A percentile compares a stretch with the other conserved stretches of the same genome.
phyloP scores from a whole-genome alignment of 2,888 invertebrate genomes.

The Leucozona laternaria region DNA sequence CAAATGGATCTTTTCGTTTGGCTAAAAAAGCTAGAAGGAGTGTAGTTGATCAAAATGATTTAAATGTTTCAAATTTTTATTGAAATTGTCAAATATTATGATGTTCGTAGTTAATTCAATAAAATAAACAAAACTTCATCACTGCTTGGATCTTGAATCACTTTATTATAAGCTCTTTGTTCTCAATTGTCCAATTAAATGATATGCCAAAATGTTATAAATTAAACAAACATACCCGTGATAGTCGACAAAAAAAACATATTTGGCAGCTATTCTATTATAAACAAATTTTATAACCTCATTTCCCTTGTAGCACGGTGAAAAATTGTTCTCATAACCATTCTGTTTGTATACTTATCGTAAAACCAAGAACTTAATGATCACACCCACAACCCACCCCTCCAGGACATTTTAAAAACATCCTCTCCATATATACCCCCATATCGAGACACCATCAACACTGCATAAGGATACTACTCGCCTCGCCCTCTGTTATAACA shows the following conservation, averaged over 20 bases:
- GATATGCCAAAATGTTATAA: too few relatives aligned
- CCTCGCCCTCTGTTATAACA: constrained; percentile 12
- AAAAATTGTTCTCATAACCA: constrained; percentile 63
- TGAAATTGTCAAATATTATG: neutral
- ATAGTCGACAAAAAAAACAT: constrained; percentile 11
- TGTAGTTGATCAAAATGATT: neutral
- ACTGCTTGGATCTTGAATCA: too few relatives aligned
- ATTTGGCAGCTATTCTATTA: neutral
- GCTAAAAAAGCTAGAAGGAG: neutral
- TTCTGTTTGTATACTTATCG: constrained; percentile 43
- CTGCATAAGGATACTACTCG: constrained; percentile 48
- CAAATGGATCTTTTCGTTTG: constrained; percentile 60
- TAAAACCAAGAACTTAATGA: constrained; percentile 55
- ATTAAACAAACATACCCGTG: neutral
- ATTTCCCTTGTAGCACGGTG: constrained; percentile 28
- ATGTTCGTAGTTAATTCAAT: too few relatives aligned
- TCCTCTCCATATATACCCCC: neutral
- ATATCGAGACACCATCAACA: constrained; percentile 14
- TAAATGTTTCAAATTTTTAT: neutral
- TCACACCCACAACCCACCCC: too few relatives aligned
- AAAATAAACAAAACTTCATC: too few relatives aligned
- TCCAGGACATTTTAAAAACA: constrained; percentile 9
- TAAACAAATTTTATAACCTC: constrained; percentile 64
- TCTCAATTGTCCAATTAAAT: too few relatives aligned
- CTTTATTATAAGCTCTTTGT: too few relatives aligned